These are phyloP conservation scores for Synanthedon formicaeformis DNA, from an alignment of 2,888 invertebrate species.

Conservation along the genomic window DNA sequence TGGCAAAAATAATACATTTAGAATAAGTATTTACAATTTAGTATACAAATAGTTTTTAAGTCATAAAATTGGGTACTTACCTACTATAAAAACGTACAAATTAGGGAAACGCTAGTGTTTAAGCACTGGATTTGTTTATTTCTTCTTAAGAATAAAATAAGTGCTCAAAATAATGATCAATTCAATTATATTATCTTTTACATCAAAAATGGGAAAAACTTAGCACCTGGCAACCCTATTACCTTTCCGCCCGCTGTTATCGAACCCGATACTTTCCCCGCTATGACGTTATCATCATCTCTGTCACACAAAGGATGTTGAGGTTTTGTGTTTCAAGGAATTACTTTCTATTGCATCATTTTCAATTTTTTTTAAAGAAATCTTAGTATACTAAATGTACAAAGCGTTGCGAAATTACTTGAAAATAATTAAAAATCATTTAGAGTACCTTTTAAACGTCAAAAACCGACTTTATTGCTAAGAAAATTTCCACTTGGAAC, in stretches of 20 bases:
- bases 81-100: too few species aligned
- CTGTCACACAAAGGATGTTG: slow-evolving; percentile 26
- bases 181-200: not conserved
- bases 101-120: too few species aligned
- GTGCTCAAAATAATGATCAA: too few species aligned
- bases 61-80: too few species aligned
- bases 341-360: slow-evolving; percentile 25
- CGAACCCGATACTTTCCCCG: slow-evolving; percentile 11
- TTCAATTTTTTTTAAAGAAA: slow-evolving; percentile 1
- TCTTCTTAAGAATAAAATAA: too few species aligned
- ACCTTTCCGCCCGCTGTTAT: slow-evolving; percentile 21
- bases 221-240: slow-evolving; percentile 28
- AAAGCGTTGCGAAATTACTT: not conserved
- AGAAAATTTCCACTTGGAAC: slow-evolving; percentile 28
- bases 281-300: slow-evolving; percentile 22
- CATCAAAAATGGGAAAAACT: slow-evolving; percentile 11
- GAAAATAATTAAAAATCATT: not conserved
- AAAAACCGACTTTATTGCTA: not conserved
- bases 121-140: too few species aligned
- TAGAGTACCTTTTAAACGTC: too few species aligned
- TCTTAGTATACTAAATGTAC: not conserved
- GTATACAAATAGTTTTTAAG: too few species aligned
- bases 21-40: too few species aligned
- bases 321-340: slow-evolving; percentile 61
- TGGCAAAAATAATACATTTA: too few species aligned